Conservation (phyloP, 2,888 invertebrate genomes). For the Melangyna quadrimaculata region DNA sequence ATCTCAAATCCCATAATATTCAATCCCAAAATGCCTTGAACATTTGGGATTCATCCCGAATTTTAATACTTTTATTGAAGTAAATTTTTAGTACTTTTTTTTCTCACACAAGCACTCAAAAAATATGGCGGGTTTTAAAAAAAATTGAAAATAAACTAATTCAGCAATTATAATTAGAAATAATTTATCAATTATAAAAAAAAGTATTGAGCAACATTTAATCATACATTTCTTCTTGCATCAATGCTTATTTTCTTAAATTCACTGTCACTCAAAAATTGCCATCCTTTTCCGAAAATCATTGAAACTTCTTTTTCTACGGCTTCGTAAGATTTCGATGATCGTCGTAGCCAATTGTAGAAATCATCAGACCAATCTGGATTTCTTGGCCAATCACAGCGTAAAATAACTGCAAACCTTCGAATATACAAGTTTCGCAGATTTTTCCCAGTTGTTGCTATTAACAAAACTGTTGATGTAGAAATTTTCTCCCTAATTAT, state of each 20-base stretch:
- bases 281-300: constrained; percentile 86
- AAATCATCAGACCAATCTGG: constrained; percentile 87
- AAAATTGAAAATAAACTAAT: not conserved
- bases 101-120: no score
- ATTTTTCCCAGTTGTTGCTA: constrained; percentile 85
- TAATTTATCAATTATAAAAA: no score
- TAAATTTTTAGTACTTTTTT: no score
- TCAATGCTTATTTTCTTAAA: constrained; percentile 83
- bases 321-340: constrained; percentile 84
- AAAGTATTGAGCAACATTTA: not conserved
- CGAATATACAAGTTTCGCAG: constrained; percentile 85
- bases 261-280: constrained; percentile 85
- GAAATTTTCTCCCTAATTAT: constrained; percentile 89
- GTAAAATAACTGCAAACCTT: constrained; percentile 86
- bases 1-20: no score
- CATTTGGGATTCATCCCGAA: no score
- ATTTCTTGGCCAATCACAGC: constrained; percentile 86
- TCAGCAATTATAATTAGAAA: no score
- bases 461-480: constrained; percentile 87
- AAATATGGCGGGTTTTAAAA: not conserved
- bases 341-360: constrained; percentile 85
- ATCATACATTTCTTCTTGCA: constrained; percentile 73
- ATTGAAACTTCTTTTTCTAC: constrained; percentile 87
- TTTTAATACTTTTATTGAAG: no score
- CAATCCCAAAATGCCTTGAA: no score